Percentiles rank a stretch among this genome's conserved stretches.
phyloP scores from a whole-genome alignment of 2,113 vertebrate species.

The Ptilonorhynchus violaceus region DNA sequence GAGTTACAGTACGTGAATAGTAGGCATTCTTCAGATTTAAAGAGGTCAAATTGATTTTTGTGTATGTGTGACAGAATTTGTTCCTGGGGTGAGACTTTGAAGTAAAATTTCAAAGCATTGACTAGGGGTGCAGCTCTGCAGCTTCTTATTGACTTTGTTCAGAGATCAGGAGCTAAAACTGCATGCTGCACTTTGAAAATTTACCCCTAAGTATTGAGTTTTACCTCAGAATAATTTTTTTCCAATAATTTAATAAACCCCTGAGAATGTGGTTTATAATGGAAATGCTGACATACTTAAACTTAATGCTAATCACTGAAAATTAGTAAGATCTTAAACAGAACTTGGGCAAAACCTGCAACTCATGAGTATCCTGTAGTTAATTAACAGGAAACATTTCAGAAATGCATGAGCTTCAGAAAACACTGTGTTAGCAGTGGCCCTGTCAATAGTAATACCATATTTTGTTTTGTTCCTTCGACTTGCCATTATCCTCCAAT shows the following conservation, averaged over 20 bases:
- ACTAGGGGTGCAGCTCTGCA: conserved; percentile 52
- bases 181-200: conserved; percentile 56
- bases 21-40: conserved; percentile 45
- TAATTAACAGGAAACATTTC: conserved; percentile 22
- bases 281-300: conserved; percentile 60
- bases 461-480: neutral
- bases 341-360: conserved; percentile 41
- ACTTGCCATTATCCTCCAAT: neutral
- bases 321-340: conserved; percentile 44
- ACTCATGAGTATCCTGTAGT: neutral
- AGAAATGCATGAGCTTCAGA: neutral
- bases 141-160: conserved; percentile 57
- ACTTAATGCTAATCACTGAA: conserved; percentile 56
- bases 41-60: conserved; percentile 59
- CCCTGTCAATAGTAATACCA: neutral
- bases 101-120: conserved; percentile 68
- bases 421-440: neutral
- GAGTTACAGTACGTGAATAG: neutral
- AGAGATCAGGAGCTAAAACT: conserved; percentile 47
- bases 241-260: conserved; percentile 61
- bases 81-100: conserved; percentile 66
- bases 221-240: conserved; percentile 61
- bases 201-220: conserved; percentile 63
- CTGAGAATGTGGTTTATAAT: conserved; percentile 40
- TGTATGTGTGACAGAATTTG: conserved; percentile 44